Conservation (phyloP, 2,888 invertebrate species). For the Coelinius sp. region DNA sequence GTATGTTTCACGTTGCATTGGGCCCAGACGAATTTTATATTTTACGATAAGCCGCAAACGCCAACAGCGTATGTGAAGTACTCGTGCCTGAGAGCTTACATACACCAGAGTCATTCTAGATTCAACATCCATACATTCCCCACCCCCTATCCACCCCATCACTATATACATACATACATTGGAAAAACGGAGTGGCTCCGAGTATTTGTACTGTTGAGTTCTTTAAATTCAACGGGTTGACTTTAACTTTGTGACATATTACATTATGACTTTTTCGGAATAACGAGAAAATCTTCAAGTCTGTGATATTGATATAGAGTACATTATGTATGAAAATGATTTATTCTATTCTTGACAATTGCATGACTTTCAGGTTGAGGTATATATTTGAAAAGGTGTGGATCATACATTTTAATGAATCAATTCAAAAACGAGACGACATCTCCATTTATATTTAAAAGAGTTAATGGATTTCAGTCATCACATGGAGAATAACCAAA, state of each 20-base stretch:
- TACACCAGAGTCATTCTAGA: constrained; percentile 9
- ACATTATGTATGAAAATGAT: neutral
- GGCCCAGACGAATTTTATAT: constrained; percentile 35
- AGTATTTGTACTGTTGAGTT: constrained; percentile 18
- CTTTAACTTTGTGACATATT: constrained; percentile 12
- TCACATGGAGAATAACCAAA: neutral
- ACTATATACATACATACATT: no score
- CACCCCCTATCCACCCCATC: neutral
- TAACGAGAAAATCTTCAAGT: constrained; percentile 26
- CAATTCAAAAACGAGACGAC: neutral
- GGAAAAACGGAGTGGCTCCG: neutral
- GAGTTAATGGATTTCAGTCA: neutral
- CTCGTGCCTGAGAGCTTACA: neutral
- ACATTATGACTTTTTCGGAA: constrained; percentile 11
- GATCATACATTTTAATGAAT: neutral
- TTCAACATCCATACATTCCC: constrained; percentile 26
- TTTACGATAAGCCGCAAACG: constrained; percentile 28
- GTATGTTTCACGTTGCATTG: constrained; percentile 31
- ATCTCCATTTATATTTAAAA: neutral
- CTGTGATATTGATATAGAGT: neutral
- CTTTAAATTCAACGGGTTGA: constrained; percentile 3
- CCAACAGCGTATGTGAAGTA: constrained; percentile 13
- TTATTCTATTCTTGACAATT: neutral
- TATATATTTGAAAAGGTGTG: neutral
- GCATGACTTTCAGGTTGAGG: neutral